Base-by-base conservation (phyloP, 1,140 invertebrate species). In the Trissolcus basalis region DNA sequence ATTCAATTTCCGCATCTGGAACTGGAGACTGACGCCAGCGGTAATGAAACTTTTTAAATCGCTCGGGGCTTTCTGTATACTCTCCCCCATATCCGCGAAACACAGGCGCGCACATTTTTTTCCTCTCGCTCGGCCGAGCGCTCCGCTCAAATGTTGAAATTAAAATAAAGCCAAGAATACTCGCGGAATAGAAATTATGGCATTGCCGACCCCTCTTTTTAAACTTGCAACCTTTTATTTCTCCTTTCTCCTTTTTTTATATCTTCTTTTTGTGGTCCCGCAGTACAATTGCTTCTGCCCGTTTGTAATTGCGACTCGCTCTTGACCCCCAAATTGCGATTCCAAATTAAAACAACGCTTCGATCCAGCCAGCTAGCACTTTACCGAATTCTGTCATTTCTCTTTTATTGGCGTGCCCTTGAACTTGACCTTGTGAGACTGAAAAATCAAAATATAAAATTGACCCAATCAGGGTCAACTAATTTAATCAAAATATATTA, bases 41-140 rank as follows among this genome's bases (percentile, higher is more conserved):
- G 76, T 84, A 82, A 82, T 83, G 80, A 84, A 84, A 82, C 80
- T 82, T 82, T 84, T 82, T 82, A 82, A 74, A 82, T 83, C 81
- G 79, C 80, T 72, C 59, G 59, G 49, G 75, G 77, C 80, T 74
- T 81, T 79, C 59, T 56, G 59, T 56, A 48, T 65, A 41, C 45
- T 53, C 45, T 10, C 15, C 45, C 9, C 43, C 45, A 19, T 67
- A 58, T 56, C 36, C 27, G 54, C 48, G 56, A 70, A 65, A 75
- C 61, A 59, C 35, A 53, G 19, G 44, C 63, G 51, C 55, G 56
- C 58, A 48, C 55, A 63, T 64, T 70, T 69, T 79, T 48, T 27
- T 27, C 19, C 19, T 27, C 19, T 51, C 65, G 14, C 19, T 51
- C 65, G 14, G 60, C 63, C 51, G 44, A 75, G 64, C 75, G 59